These are phyloP conservation scores for Nephrocerus scutellatus DNA, from an alignment of 2,888 invertebrate genomes.

Conservation along the genomic window DNA sequence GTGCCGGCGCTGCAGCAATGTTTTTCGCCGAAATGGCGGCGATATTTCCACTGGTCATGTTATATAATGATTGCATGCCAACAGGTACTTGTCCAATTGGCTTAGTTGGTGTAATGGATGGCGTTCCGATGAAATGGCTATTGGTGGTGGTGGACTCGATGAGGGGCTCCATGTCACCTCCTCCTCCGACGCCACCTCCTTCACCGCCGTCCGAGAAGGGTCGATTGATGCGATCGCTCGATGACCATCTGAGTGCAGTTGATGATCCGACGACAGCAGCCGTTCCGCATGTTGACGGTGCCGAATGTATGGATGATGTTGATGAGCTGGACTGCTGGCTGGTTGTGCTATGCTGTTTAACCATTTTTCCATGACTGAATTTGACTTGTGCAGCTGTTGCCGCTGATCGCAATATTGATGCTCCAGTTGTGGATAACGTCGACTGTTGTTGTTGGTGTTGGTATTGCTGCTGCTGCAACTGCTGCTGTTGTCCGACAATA, in stretches of 20 bases:
- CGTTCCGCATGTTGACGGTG: constrained; percentile 25
- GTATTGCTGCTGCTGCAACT: constrained; percentile 4
- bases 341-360: constrained; percentile 32
- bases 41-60: too few species aligned
- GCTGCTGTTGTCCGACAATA: constrained; percentile 18
- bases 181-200: too few species aligned
- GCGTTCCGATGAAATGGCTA: too few species aligned
- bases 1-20: constrained; percentile 23
- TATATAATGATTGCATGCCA: too few species aligned
- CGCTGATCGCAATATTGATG: background rate
- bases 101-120: too few species aligned
- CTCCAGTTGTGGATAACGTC: constrained; percentile 1
- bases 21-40: too few species aligned
- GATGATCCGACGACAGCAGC: constrained; percentile 20
- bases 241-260: constrained; percentile 21
- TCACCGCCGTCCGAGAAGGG: too few species aligned
- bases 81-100: too few species aligned
- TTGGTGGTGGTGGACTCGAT: too few species aligned
- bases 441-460: constrained; percentile 2
- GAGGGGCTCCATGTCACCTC: too few species aligned
- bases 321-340: constrained; percentile 36
- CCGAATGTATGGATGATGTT: constrained; percentile 33
- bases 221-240: too few species aligned
- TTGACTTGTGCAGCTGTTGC: constrained; percentile 1
- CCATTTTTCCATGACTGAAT: constrained; percentile 29